Conservation (phyloP, 2,888 invertebrate genomes). For the Norana najaformis region DNA sequence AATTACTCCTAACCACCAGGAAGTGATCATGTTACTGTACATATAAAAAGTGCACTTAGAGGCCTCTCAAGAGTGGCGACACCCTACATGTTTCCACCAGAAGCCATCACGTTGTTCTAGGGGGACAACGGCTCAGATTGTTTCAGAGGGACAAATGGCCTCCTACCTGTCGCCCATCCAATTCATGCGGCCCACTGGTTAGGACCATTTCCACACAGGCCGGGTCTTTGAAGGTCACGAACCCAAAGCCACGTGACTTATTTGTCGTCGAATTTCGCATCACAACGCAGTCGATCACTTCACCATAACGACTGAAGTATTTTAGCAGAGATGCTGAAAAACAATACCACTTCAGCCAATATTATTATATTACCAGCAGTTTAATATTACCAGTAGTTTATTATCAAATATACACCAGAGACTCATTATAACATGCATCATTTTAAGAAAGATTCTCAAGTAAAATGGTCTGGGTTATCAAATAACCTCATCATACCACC, state of each 20-base stretch:
- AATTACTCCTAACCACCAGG: too few relatives aligned
- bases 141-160: neutral
- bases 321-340: constrained; percentile 67
- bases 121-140: neutral
- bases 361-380: neutral
- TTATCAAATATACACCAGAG: neutral
- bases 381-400: too few relatives aligned
- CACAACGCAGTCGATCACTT: constrained; percentile 95
- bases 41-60: too few relatives aligned
- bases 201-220: constrained; percentile 84
- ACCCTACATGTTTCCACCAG: too few relatives aligned
- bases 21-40: too few relatives aligned
- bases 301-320: constrained; percentile 91
- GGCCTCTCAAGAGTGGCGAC: too few relatives aligned
- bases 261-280: constrained; percentile 98
- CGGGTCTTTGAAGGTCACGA: constrained; percentile 93
- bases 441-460: neutral
- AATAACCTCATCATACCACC: too few relatives aligned
- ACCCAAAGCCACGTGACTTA: constrained; percentile 92
- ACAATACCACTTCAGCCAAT: neutral
- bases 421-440: neutral
- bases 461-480: too few relatives aligned
- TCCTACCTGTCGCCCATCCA: constrained; percentile 72
- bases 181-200: constrained; percentile 86
- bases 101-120: neutral